Base-by-base conservation (phyloP, 2,888 invertebrate species). In the Empis stercorea region DNA sequence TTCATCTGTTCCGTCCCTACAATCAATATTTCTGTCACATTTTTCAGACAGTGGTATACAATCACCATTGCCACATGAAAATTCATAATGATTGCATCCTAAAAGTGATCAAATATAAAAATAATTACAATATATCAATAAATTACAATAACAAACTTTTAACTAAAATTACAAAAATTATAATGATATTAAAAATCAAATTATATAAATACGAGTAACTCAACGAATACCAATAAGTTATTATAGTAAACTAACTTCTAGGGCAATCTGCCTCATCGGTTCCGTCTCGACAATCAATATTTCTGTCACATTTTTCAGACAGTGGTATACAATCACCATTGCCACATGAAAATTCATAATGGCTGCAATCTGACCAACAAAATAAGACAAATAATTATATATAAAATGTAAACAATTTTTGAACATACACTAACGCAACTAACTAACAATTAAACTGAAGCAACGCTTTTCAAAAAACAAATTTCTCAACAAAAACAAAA, bases 241-340 rank as follows among this genome's bases (percentile, higher is more conserved):
- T n/a, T n/a, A 32, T 3, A 10, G 4, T 5, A 32, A 32, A 32
- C 32, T 32, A 32, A 32, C 32, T 32, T 13, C 13, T 32, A 5
- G 32, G 32, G 38, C 68, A 68, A 46, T 63, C 57, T 20, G 52
- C 51, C 65, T 83, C 83, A 56, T 83, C 83, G 5, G 76, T 76
- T 13, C 10, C 68, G 55, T 73, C 68, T 9, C 56, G 55, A 58
- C 78, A 78, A 56, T 78, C 76, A n/a, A 44, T 30, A 11, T 55
- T 55, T 13, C 30, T n/a, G 45, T 53, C 50, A 43, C 53, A 53
- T 16, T 17, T 16, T 13, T 32, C 13, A 17, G 20, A n/a, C 13
- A 36, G 10, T 40, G 48, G 48, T 14, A 53, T 43, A 37, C 53
- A 53, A 20, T 23, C 23, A 9, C 50, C 48, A 44, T 41, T 40